Evolutionary conservation across 2,113 vertebrate species (phyloP).

Genomic region (Phalacrocorax brasilianus): DNA sequence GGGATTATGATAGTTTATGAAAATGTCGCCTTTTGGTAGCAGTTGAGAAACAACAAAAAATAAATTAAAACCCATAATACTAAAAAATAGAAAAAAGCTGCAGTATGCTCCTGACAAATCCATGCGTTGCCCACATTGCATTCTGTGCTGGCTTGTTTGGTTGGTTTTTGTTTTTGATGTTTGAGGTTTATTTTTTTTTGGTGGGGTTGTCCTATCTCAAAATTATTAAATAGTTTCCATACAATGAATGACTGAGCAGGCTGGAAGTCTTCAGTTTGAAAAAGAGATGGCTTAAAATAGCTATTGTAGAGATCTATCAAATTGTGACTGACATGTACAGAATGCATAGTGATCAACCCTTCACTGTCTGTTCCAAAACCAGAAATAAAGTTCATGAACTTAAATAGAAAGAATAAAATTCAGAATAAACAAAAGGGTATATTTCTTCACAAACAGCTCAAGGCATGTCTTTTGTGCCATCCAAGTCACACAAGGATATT

Average conservation of each 20-base stretch:
- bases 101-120: not conserved
- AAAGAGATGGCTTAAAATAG: not conserved
- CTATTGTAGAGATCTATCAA: not conserved
- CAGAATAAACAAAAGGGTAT: not conserved
- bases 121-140: not conserved
- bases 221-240: not conserved
- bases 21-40: not conserved
- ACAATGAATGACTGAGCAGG: not conserved
- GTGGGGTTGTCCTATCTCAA: not conserved
- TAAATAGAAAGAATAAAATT: not conserved
- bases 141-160: rapidly evolving
- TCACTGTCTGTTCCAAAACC: not conserved
- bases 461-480: not conserved
- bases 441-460: not conserved
- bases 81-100: not conserved
- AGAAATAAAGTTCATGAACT: not conserved
- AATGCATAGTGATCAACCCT: not conserved
- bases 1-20: not conserved
- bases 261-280: not conserved
- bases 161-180: not conserved
- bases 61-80: not conserved
- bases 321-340: not conserved
- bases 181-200: rapidly evolving
- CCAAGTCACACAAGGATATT: not conserved
- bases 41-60: not conserved